Base-by-base conservation (phyloP, 37 sponge, comb jelly and placozoan genomes). In the Aplysina aerophoba region DNA sequence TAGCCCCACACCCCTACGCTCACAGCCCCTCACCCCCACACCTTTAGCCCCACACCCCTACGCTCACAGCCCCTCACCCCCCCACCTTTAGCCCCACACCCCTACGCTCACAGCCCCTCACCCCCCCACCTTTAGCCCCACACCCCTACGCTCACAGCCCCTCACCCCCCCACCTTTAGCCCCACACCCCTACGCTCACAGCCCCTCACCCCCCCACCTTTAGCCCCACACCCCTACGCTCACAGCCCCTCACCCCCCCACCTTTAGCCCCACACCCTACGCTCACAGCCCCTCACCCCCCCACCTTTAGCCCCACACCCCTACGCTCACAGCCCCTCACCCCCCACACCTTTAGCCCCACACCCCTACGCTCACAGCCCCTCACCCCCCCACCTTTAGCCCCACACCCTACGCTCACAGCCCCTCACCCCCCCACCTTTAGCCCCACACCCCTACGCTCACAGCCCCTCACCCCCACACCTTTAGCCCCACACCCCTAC, bases 131-230 rank as follows among this genome's bases (percentile, higher is more conserved):
- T 0, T 14, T 15, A 5, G 60, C 58, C 38, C 25, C 63, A 81
- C 38, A 61, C 37, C 58, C 38, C 30, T 15, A 80, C 27, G 30
- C 59, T 57, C 57, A 55, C 19, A 80, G 16, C 54, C 31, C 60
- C 83, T 78, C 44, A 93, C 93, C 90, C 90, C 85, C 85, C 84
- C 4, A 93, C 65, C 44, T 93, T n/a, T n/a, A n/a, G n/a, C n/a
- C n/a, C n/a, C 54, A 83, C 28, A 83, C 65, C 35, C 64, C 65
- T 21, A 72, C 21, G 31, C 22, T 44, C 55, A 61, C 55, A 86
- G 50, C 61, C 59, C 24, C 54, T 79, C 66, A 86, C 54, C 79
- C 66, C 79, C 67, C 60, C 53, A 85, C 73, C n/a, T n/a, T n/a
- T n/a, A 84, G 59, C 71, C 73, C 58, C 73, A 84, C 80, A n/a